Evolutionary conservation across 1,140 invertebrate species (phyloP), one percentile per base, ranked within the genome.

Genomic region (Leptonema lineaticorne): DNA sequence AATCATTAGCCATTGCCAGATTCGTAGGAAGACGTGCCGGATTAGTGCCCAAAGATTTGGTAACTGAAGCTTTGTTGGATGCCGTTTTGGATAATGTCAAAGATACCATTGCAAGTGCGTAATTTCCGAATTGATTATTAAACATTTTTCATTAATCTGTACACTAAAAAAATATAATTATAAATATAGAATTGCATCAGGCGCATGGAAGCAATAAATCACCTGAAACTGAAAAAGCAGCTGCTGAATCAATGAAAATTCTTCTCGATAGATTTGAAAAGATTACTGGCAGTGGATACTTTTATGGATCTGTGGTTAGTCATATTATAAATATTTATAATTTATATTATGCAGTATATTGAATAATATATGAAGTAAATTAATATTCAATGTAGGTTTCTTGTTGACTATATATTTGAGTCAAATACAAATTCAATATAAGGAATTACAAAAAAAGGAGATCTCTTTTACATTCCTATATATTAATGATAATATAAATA

Each of bases 11-110:
- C 28, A 91, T 93, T 74, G 83, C 81, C 29, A 83, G 90, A 27
- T 92, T 88, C 74, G 76, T 91, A n/a, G 90, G 89, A 4, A 89
- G 85, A 74, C 81, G 88, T 69, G 84, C 83, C 45, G 85, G 84
- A 65, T 75, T 93, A 50, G 82, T 81, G 68, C 90, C 89, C 1
- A 83, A 84, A 70, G 80, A 86, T 74, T 85, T 87, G 58, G 86
- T 85, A 82, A 88, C 91, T 75, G 81, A 84, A 72, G 74, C 89
- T 58, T 79, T 86, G 77, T 86, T 89, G 56, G 88, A 90, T 75
- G 79, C 85, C 48, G 79, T 84, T 11, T 85, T 88, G 65, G 87
- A 89, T 73, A 87, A 85, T 20, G 77, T 88, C 60, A 81, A 82
- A 64, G 84, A 86, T 71, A 75, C 85, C 14, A 4, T 45, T 85